Conservation (phyloP, 2,888 invertebrate genomes). For the Microplitis deprimator region DNA sequence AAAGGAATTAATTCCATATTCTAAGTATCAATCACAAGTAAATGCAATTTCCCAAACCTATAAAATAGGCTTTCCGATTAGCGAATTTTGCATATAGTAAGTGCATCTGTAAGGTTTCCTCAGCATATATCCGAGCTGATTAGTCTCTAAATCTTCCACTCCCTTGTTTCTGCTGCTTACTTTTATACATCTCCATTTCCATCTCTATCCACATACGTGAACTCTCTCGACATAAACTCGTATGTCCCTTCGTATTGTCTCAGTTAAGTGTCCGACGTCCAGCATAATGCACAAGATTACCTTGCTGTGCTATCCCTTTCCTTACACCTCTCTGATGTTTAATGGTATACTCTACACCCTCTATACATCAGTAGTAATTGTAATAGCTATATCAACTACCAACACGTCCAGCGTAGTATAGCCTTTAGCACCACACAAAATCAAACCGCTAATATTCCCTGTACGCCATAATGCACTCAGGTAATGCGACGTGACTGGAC, state of each 20-base stretch:
- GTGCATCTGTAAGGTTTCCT: no score
- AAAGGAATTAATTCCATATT: no score
- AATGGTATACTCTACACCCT: background rate
- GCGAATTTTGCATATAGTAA: no score
- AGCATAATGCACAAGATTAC: slow-evolving; percentile 3
- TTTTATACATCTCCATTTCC: slow-evolving; percentile 14
- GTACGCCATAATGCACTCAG: background rate
- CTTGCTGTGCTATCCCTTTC: background rate
- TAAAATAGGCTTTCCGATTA: no score
- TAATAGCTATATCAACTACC: no score
- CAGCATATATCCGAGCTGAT: no score
- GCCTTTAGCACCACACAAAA: background rate
- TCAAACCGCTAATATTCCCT: background rate
- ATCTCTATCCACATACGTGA: slow-evolving; percentile 48
- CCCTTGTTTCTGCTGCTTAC: no score
- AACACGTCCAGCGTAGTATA: background rate
- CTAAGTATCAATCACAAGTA: no score
- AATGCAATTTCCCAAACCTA: no score
- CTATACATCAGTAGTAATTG: background rate
- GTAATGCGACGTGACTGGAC: background rate
- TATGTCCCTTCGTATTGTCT: background rate
- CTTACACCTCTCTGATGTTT: background rate
- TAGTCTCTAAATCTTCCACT: no score
- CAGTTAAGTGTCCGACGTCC: background rate
- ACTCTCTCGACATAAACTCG: no score